Base-by-base conservation (phyloP, 1,140 invertebrate species). In the Phymorhynchus buccinoides region DNA sequence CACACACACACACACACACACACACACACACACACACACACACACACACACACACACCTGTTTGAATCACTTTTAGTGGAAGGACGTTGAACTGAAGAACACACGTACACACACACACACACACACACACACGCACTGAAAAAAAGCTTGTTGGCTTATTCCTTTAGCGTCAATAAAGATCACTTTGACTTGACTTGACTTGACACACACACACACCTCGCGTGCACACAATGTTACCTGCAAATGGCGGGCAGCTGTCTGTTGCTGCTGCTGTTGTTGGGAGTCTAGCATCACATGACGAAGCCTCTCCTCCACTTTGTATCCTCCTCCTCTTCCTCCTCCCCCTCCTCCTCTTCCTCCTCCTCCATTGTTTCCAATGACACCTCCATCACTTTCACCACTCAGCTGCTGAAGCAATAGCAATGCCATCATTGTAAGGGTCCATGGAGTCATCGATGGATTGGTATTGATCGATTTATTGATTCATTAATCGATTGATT, bases 21-120 rank as follows among this genome's bases (percentile, higher is more conserved):
- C 56, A 62, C 56, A 27, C 56, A 62, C 12, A 27, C 56, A 62
- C 56, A 62, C 56, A 62, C 56, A 62, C 56, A 62, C 56, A 62
- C 56, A 62, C 56, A 62, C 56, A 62, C 56, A 62, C 56, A 62
- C 56, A 27, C 56, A 62, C n/a, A n/a, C n/a, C n/a, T n/a, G n/a
- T n/a, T n/a, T n/a, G n/a, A n/a, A n/a, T n/a, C n/a, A n/a, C n/a
- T n/a, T n/a, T n/a, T n/a, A n/a, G n/a, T n/a, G n/a, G n/a, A n/a
- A n/a, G n/a, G n/a, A n/a, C n/a, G n/a, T n/a, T n/a, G n/a, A n/a
- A n/a, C n/a, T n/a, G n/a, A n/a, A n/a, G n/a, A n/a, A n/a, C n/a
- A n/a, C 12, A 27, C 56, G n/a, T 27, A 62, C 56, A 62, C 56
- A 62, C 56, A 62, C 56, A 62, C 56, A 62, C 56, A 62, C 1